A percentile compares a stretch with the other conserved stretches of the same genome.
These are phyloP conservation scores for Ammodytes marinus DNA, from an alignment of 2,113 vertebrate genomes.

Conservation along the genomic window DNA sequence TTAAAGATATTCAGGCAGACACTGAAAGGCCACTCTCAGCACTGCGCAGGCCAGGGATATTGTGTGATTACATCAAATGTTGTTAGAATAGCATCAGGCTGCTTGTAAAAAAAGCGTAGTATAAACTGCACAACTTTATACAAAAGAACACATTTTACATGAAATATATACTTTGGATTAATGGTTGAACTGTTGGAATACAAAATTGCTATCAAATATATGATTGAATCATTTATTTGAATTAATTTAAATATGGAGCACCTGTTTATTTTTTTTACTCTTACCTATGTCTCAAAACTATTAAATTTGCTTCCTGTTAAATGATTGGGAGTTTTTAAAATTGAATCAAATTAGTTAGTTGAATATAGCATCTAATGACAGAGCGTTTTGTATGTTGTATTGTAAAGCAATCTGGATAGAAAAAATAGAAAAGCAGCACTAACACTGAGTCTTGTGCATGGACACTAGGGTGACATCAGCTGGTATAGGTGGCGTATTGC, in stretches of 20 bases:
- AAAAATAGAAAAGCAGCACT: neutral
- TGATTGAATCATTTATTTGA: too few species aligned
- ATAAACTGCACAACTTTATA: neutral
- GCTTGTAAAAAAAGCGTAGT: neutral
- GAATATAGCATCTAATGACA: neutral
- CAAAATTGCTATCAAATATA: neutral
- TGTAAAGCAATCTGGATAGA: neutral
- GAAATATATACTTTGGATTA: neutral
- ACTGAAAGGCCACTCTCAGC: neutral
- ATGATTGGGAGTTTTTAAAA: neutral
- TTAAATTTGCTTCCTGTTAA: neutral
- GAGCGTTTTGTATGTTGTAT: neutral
- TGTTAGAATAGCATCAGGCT: neutral
- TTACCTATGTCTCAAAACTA: neutral
- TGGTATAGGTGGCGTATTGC: constrained; percentile 39
- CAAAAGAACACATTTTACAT: neutral
- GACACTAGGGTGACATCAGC: constrained; percentile 39
- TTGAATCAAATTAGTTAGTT: too few species aligned
- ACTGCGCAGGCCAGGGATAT: neutral
- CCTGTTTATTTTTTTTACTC: neutral
- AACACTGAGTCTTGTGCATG: neutral
- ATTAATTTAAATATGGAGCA: neutral
- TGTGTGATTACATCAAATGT: neutral
- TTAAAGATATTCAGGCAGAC: neutral
- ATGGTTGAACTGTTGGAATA: neutral